These are phyloP conservation scores for Megaleporinus macrocephalus DNA, from an alignment of 2,113 vertebrate genomes.

Conservation along the genomic window DNA sequence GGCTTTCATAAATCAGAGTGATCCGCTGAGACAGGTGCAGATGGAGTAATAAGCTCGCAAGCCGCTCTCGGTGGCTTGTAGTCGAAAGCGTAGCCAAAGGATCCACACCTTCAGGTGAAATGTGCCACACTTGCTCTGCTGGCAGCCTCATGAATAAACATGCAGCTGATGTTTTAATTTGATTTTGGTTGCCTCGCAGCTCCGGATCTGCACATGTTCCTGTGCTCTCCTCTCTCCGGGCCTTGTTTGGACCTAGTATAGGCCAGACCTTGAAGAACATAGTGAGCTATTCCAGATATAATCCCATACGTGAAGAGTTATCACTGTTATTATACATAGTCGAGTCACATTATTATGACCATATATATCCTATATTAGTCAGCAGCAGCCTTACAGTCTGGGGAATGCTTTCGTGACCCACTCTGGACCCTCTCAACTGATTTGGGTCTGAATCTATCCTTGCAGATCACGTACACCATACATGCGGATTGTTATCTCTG, in stretches of 20 bases:
- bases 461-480: no score
- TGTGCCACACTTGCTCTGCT: conserved; percentile 7
- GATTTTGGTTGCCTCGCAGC: neutral
- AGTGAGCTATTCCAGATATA: neutral
- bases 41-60: conserved; percentile 60
- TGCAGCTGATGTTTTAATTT: conserved; percentile 52
- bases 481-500: no score
- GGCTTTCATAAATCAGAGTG: conserved; percentile 44
- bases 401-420: no score
- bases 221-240: neutral
- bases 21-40: conserved; percentile 74
- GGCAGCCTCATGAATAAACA: conserved; percentile 53
- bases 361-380: no score
- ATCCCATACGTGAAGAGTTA: no score
- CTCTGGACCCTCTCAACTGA: no score
- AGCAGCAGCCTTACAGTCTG: no score
- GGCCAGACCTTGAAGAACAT: neutral
- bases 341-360: no score
- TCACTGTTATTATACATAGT: no score
- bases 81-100: conserved; percentile 65
- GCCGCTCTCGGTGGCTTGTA: conserved; percentile 63
- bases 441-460: no score
- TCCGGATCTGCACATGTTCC: neutral
- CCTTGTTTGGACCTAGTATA: neutral
- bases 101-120: conserved; percentile 57